Percentiles rank a stretch among this genome's conserved stretches.
Conservation (phyloP, 2,888 invertebrate genomes). For the Spialia ferax region DNA sequence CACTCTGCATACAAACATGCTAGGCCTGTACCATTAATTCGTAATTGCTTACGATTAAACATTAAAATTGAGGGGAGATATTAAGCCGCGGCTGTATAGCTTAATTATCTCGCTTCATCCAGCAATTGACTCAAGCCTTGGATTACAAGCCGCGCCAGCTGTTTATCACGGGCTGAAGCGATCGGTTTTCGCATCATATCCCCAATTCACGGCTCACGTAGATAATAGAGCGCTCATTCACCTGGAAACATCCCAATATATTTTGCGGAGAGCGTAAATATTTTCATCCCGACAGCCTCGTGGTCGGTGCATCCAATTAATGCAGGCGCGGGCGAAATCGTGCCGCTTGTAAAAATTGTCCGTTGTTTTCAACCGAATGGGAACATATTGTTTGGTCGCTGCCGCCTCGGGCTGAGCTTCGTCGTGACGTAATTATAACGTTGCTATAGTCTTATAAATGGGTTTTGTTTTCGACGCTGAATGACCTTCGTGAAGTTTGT, state of each 20-base stretch:
- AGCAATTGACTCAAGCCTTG: conserved; percentile 58
- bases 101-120: conserved; percentile 64
- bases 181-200: conserved; percentile 59
- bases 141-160: conserved; percentile 59
- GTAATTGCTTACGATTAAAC: conserved; percentile 35
- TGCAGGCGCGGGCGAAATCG: conserved; percentile 60
- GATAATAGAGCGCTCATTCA: conserved; percentile 55
- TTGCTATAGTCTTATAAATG: conserved; percentile 33
- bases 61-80: conserved; percentile 28
- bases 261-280: conserved; percentile 68
- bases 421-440: conserved; percentile 38
- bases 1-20: neutral
- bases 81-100: conserved; percentile 46
- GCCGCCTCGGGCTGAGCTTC: conserved; percentile 21
- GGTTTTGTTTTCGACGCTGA: conserved; percentile 33
- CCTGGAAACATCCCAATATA: conserved; percentile 71
- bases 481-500: conserved; percentile 21
- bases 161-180: conserved; percentile 61
- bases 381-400: conserved; percentile 56
- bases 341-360: conserved; percentile 65
- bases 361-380: conserved; percentile 57
- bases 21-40: conserved; percentile 18
- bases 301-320: conserved; percentile 80
- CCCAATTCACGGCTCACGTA: conserved; percentile 48
- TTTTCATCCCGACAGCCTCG: conserved; percentile 65